Percentiles rank a stretch among this genome's conserved stretches.
These are phyloP conservation scores for Phragmatobia fuliginosa DNA, from an alignment of 2,888 invertebrate genomes.

Conservation along the genomic window DNA sequence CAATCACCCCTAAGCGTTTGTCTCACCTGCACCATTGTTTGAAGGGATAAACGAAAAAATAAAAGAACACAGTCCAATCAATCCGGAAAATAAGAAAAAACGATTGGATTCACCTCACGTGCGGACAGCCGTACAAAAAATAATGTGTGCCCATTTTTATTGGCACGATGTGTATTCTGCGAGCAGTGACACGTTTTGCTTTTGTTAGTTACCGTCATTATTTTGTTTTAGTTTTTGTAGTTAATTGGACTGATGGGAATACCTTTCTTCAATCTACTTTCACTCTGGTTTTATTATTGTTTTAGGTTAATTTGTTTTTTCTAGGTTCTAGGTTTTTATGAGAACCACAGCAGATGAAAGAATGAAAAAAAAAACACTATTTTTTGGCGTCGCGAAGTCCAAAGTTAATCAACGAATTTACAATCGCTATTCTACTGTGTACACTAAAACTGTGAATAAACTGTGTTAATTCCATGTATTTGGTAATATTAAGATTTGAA, in stretches of 20 bases:
- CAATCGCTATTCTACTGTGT: too few relatives aligned
- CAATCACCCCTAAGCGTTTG: constrained; percentile 63
- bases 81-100: constrained; percentile 78
- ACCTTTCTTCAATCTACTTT: background rate
- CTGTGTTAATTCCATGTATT: too few relatives aligned
- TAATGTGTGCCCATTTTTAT: constrained; percentile 69
- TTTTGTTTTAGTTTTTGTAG: constrained; percentile 34
- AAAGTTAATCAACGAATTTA: too few relatives aligned
- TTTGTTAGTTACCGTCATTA: constrained; percentile 53
- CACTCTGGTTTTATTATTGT: background rate
- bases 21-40: constrained; percentile 71
- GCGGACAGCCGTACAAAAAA: constrained; percentile 64
- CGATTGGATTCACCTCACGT: constrained; percentile 82
- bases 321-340: background rate
- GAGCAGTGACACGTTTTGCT: constrained; percentile 53
- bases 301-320: background rate
- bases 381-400: too few relatives aligned
- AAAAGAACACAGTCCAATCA: constrained; percentile 75
- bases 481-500: too few relatives aligned
- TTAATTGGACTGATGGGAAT: constrained; percentile 1
- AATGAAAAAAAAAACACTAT: too few relatives aligned
- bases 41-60: constrained; percentile 72
- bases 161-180: constrained; percentile 62
- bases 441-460: too few relatives aligned
- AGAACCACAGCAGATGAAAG: too few relatives aligned